Evolutionary conservation across 2,113 vertebrate species (phyloP).

Genomic region (Pelmatolapia mariae): DNA sequence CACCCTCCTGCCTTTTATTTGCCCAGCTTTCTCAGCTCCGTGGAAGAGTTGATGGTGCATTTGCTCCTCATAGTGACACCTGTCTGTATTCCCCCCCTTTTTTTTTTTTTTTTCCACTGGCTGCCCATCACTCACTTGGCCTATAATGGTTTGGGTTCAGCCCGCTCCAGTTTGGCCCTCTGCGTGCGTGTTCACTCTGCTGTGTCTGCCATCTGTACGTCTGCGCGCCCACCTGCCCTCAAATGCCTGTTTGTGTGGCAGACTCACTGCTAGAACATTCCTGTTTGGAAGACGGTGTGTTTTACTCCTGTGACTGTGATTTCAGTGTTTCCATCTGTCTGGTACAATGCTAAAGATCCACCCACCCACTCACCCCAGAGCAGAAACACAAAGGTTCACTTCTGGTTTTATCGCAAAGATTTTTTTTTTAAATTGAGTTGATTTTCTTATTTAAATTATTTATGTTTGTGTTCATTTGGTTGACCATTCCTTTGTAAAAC

Average conservation of each 20-base stretch:
- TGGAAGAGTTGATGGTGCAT: constrained; percentile 54
- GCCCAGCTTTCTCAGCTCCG: constrained; percentile 46
- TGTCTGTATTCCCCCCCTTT: not conserved
- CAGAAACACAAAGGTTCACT: constrained; percentile 66
- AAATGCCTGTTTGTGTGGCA: constrained; percentile 67
- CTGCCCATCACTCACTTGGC: constrained; percentile 27
- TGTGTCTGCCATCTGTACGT: constrained; percentile 56
- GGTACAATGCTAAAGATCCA: constrained; percentile 27
- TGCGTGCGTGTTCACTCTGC: constrained; percentile 25
- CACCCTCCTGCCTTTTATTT: not conserved
- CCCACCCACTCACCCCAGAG: constrained; percentile 32
- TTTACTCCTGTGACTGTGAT: constrained; percentile 61
- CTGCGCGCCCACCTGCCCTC: constrained; percentile 65
- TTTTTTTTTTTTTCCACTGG: not conserved
- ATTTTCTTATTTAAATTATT: constrained; percentile 58
- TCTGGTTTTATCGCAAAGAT: constrained; percentile 77
- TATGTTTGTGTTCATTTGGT: constrained; percentile 70
- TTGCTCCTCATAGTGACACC: constrained; percentile 38
- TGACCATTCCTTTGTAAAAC: constrained; percentile 62
- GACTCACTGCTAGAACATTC: constrained; percentile 60
- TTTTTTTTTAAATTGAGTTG: not conserved
- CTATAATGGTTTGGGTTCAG: constrained; percentile 1
- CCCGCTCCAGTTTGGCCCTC: not conserved
- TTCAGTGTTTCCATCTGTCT: constrained; percentile 61
- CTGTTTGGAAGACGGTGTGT: constrained; percentile 57